Evolutionary conservation across 2,113 vertebrate species (phyloP).

Genomic region (Coptodon rendalli): DNA sequence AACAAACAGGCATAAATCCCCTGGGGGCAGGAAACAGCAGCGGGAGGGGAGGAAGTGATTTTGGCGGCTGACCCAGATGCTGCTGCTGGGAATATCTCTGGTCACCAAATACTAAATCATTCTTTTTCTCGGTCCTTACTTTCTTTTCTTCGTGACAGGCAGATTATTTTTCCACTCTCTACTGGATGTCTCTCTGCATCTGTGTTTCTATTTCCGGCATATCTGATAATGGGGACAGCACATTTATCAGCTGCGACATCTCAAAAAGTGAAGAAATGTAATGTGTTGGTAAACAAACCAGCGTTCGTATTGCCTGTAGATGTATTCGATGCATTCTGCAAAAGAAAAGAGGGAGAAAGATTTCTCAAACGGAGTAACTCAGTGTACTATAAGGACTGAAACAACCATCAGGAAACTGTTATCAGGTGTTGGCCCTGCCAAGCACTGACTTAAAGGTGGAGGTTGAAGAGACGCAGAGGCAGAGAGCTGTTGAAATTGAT

Average conservation of each 20-base stretch:
- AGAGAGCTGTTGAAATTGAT: neutral
- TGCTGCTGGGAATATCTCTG: neutral
- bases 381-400: neutral
- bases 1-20: neutral
- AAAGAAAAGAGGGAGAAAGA: neutral
- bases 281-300: constrained; percentile 20
- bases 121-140: neutral
- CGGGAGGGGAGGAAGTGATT: neutral
- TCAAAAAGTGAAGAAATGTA: neutral
- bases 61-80: constrained; percentile 21
- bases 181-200: neutral
- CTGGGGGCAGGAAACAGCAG: neutral
- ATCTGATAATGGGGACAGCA: neutral
- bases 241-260: constrained; percentile 30
- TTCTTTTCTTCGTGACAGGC: neutral
- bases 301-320: neutral
- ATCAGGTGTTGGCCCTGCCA: neutral
- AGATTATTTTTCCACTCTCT: neutral
- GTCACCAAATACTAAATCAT: constrained; percentile 16
- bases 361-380: neutral
- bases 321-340: neutral
- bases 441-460: neutral
- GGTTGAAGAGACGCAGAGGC: neutral
- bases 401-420: neutral
- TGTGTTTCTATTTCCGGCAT: constrained; percentile 7